Conservation (phyloP, 2,797 vertebrate genomes). For the Rousettus madagascariensis region DNA sequence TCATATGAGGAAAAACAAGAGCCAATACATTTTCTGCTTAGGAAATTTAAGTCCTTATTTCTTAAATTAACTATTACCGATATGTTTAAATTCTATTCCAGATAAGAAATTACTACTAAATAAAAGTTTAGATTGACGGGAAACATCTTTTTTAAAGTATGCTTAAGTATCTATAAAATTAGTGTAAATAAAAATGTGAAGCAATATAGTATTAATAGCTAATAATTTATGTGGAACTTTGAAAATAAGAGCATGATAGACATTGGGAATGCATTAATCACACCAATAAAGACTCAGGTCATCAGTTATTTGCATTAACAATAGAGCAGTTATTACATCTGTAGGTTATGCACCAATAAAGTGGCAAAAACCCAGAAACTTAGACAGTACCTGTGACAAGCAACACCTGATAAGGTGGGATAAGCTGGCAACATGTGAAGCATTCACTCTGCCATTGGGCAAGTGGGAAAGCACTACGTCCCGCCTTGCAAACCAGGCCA, state of each 20-base stretch:
- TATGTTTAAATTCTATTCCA: not conserved
- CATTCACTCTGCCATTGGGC: too few relatives aligned
- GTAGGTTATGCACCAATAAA: not conserved
- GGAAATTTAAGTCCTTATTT: not conserved
- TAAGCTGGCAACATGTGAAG: too few relatives aligned
- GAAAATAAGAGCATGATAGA: not conserved
- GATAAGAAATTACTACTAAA: not conserved
- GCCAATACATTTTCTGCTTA: not conserved
- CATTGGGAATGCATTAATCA: not conserved
- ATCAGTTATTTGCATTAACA: not conserved
- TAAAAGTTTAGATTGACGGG: not conserved
- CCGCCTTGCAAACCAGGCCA: not conserved
- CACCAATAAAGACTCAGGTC: not conserved
- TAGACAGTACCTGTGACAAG: not conserved
- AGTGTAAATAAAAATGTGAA: not conserved
- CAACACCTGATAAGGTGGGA: not conserved
- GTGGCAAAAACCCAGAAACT: not conserved
- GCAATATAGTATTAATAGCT: not conserved
- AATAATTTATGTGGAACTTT: not conserved
- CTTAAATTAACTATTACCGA: not conserved
- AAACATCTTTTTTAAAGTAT: not conserved
- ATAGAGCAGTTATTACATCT: not conserved
- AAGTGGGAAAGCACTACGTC: accelerated
- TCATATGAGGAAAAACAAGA: not conserved
- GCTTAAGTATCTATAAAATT: not conserved